phyloP scores from a whole-genome alignment of 2,797 vertebrate genomes.

The Ctenosaura bakeri region DNA sequence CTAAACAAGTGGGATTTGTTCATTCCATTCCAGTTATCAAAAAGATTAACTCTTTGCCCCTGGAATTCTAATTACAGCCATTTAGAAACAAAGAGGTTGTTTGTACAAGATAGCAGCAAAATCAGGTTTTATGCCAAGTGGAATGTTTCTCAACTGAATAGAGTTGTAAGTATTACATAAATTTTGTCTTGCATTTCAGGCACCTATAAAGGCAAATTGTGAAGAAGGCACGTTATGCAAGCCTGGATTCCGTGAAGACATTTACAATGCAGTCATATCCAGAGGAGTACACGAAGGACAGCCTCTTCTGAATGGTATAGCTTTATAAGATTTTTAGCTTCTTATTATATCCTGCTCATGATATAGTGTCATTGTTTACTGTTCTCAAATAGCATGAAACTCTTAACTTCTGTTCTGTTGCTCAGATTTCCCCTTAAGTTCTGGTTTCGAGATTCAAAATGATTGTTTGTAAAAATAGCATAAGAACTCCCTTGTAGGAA shows the following conservation, averaged over 20 bases:
- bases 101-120: slow-evolving; percentile 81
- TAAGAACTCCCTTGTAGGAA: slow-evolving; percentile 14
- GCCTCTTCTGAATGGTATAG: slow-evolving; percentile 92
- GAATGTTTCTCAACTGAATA: slow-evolving; percentile 74
- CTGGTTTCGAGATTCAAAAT: slow-evolving; percentile 41
- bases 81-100: slow-evolving; percentile 90
- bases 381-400: slow-evolving; percentile 14
- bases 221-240: slow-evolving; percentile 89
- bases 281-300: slow-evolving; percentile 88
- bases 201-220: slow-evolving; percentile 87
- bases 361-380: slow-evolving; percentile 27
- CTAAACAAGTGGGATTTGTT: slow-evolving; percentile 93
- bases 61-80: slow-evolving; percentile 86
- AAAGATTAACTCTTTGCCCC: slow-evolving; percentile 96
- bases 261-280: slow-evolving; percentile 88
- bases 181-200: slow-evolving; percentile 84
- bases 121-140: slow-evolving; percentile 66
- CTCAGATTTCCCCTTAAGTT: slow-evolving; percentile 26
- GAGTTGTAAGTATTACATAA: slow-evolving; percentile 67
- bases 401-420: slow-evolving; percentile 37
- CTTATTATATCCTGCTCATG: slow-evolving; percentile 33
- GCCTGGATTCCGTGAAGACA: slow-evolving; percentile 95
- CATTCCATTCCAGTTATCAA: slow-evolving; percentile 88
- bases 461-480: slow-evolving; percentile 43
- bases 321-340: slow-evolving; percentile 48